Evolutionary conservation across 2,888 invertebrate species (phyloP), one percentile per base, ranked within the genome.

Genomic region (Steinernema hermaphroditum): DNA sequence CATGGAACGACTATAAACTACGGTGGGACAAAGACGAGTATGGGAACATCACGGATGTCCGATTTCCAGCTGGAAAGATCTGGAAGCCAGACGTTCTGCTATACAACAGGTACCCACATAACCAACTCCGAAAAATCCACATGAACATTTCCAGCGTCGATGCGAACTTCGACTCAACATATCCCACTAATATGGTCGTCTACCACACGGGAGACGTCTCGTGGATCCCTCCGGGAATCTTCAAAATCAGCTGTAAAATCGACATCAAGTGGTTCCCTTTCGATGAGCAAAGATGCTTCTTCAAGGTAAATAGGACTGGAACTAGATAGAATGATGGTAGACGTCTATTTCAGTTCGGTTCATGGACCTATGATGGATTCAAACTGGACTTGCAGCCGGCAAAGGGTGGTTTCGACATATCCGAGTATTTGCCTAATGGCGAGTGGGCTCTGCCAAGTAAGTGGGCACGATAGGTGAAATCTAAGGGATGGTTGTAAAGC

Each of bases 291-390:
- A 75, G 78, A 16, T 86, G 86, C 72, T 83, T 83, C 68, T 81
- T 86, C 75, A 86, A 86, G 74, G 81, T 82, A 8, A 54, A 49
- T 16, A 54, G 6, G 12, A 19, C 19, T 24, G n/a, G 50, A 41
- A 49, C 62, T 50, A 50, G 16, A 19, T 71, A 50, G 54, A 41
- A 6, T 69, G 24, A 0, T 71, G 9, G 46, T 49, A n/a, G n/a
- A n/a, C n/a, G n/a, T n/a, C n/a, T n/a, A 16, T 46, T 75, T 70
- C 44, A 81, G 80, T 85, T 85, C 69, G 85, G 85, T 14, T 83
- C 83, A 88, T 98, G 98, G 98, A 96, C 97, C 81, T 96, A 97
- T 89, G 94, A 95, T 89, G 96, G 96, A 4, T 82, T 85, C 50
- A 85, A 85, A 92, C 91, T 98, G 90, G 96, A 98, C 90, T 91